Base-by-base conservation (phyloP, 2,113 vertebrate genomes). In the Xenopus borealis region DNA sequence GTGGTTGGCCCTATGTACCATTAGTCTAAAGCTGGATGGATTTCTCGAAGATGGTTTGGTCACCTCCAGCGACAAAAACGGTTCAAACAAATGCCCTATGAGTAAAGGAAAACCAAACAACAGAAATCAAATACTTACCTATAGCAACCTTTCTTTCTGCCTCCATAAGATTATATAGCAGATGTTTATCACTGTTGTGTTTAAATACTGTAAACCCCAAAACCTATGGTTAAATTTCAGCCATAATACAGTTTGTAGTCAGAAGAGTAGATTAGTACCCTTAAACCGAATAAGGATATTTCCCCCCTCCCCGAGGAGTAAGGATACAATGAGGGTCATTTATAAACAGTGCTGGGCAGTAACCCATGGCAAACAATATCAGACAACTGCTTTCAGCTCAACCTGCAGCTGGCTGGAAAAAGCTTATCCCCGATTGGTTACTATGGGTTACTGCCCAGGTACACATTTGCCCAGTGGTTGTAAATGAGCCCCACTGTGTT, bases 161-260 rank as follows among this genome's bases (percentile, higher is more conserved):
- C 69, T 66, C 66, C 69, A 71, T 72, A 82, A 82, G 79, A 81
- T 50, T 68, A 77, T 80, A 71, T 78, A 62, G 72, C 73, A 57
- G 20, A 66, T 64, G n/a, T 78, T 20, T 71, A 76, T 85, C 85
- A 84, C 86, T 88, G 83, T 85, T 79, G 67, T 71, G 75, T 86
- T 78, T 69, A 80, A 88, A 89, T 87, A 86, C 89, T 89, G 84
- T 83, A 73, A 81, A 71, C 72, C 52, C 70, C 78, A 69, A 66
- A 23, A 5, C 20, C 0, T 20, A 20, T 20, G 62, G 75, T 75
- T 14, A 14, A 20, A 62, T 17, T 69, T 20, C 76, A 68, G 20
- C 57, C 80, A 75, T 78, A 65, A 78, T 0, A 81, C 68, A 30
- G 72, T 45, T 40, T 18, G n/a, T 40, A 40, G 40, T 58, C 66